phyloP scores from a whole-genome alignment of 2,797 vertebrate species.

The Premnoplex brunnescens region DNA sequence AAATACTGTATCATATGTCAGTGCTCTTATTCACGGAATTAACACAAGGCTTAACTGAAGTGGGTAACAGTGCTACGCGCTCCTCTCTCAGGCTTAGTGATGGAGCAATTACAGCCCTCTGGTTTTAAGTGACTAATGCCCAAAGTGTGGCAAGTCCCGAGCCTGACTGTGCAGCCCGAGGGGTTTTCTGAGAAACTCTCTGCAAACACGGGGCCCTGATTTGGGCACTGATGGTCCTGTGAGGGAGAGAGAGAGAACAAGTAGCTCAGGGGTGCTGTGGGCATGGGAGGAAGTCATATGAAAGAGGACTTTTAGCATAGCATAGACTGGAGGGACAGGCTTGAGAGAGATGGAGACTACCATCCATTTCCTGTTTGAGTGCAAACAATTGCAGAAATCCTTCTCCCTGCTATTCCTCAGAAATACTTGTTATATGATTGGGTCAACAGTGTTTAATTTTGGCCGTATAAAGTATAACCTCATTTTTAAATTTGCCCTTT shows the following conservation, averaged over 20 bases:
- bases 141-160: neutral
- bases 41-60: neutral
- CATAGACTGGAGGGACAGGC: neutral
- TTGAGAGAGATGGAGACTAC: neutral
- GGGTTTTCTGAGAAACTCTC: neutral
- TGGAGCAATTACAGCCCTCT: neutral
- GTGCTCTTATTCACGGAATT: neutral
- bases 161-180: neutral
- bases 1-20: neutral
- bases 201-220: neutral
- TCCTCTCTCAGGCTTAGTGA: neutral
- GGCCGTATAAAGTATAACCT: neutral
- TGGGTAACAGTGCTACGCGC: neutral
- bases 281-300: neutral
- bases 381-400: neutral
- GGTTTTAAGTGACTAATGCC: neutral
- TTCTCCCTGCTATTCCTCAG: neutral
- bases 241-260: neutral
- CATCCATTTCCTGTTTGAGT: neutral
- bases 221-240: neutral
- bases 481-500: conserved; percentile 16
- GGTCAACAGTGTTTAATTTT: conserved; percentile 10
- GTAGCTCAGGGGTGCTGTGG: neutral
- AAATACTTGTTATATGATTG: neutral
- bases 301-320: neutral